A percentile compares a stretch with the other conserved stretches of the same genome.
Evolutionary conservation across 2,113 vertebrate genomes (phyloP).

Genomic region (Seriola aureovittata): DNA sequence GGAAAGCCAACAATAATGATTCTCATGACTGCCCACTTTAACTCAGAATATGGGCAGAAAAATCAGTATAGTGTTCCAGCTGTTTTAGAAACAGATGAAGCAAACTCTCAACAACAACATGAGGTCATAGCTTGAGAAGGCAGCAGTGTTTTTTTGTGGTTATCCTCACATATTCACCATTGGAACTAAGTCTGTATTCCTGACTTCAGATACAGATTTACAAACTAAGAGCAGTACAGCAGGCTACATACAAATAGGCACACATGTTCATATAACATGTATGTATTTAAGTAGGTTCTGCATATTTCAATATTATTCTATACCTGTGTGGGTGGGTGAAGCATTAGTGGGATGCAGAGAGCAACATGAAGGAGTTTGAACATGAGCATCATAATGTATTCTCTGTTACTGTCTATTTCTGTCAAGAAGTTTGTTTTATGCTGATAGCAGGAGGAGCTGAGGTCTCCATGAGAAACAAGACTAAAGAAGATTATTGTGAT

Average conservation of each 20-base stretch:
- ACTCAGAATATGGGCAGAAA: background rate
- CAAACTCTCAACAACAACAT: too few species aligned
- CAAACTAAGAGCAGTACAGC: too few species aligned
- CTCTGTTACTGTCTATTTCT: constrained; percentile 8
- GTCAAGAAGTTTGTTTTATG: constrained; percentile 2
- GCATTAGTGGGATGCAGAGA: constrained; percentile 7
- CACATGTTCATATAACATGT: background rate
- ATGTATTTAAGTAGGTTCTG: background rate
- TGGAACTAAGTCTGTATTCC: background rate
- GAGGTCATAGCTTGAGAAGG: too few species aligned
- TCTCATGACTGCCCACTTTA: background rate
- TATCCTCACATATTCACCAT: background rate
- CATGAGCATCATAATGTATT: background rate
- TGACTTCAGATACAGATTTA: background rate
- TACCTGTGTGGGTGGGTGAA: background rate
- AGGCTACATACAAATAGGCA: background rate
- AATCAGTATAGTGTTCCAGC: too few species aligned
- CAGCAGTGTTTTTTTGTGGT: too few species aligned
- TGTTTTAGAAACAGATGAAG: too few species aligned
- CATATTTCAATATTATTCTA: background rate
- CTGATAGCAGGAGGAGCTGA: background rate
- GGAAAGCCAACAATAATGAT: background rate
- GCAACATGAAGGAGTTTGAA: background rate
- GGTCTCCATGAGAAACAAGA: background rate
- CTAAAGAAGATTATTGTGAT: background rate